Evolutionary conservation across 2,888 invertebrate species (phyloP), one percentile per base, ranked within the genome.

Genomic region (Epistrophe grossulariae): DNA sequence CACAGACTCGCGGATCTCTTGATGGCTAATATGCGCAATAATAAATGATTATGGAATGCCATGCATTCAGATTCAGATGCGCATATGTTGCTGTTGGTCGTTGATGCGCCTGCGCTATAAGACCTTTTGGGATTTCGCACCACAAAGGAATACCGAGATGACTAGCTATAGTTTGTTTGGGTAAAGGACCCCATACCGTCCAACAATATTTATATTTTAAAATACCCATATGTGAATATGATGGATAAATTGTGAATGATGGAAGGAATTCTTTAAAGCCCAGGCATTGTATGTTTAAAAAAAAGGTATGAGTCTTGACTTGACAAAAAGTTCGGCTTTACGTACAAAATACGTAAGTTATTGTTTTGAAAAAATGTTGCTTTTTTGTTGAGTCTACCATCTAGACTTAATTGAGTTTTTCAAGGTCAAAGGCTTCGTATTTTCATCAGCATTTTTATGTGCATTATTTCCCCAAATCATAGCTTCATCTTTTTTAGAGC

Each of bases 11-110:
- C 83, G 72, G 83, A 83, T 83, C 83, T 87, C 87, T 79, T 79
- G 82, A 82, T 87, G 87, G 82, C 83, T 87, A 83, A 87, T 87
- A 87, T 87, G 87, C 79, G 87, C 87, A 87, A 83, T 87, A 87
- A 87, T 79, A 87, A 87, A 87, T 87, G 87, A 85, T 85, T 85
- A 81, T 82, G 85, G 85, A 87, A 87, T 87, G 87, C 87, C 74
- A 76, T 83, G 76, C 60, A 66, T 59, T 45, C 52, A 13, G 40
- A 31, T 4, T 45, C 52, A 13, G 48, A 31, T 7, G 73, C 19
- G 59, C 60, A 55, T 55, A 60, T 62, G 73, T 64, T 71, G 38
- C 35, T 43, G n/a, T 11, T 2, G 17, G 38, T 24, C 28, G n/a
- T 11, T 2, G 17, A 1, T 2, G n/a, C n/a, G 19, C 11, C 50